A percentile compares a stretch with the other conserved stretches of the same genome.
Conservation (phyloP, 2,888 invertebrate species). For the Nomada fucata region DNA sequence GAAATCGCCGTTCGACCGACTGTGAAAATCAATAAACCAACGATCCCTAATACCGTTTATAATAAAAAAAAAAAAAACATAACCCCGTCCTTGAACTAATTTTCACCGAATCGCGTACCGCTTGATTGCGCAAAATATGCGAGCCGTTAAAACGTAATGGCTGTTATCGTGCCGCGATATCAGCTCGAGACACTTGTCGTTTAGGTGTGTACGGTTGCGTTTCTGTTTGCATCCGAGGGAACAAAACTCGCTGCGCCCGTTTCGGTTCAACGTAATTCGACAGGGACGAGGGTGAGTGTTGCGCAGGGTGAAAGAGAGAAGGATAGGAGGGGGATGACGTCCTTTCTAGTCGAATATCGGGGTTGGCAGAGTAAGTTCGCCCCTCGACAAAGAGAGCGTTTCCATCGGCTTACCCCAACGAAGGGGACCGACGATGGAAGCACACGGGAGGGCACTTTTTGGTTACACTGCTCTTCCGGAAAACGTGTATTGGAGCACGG, state of each 20-base stretch:
- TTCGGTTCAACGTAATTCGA: slow-evolving; percentile 43
- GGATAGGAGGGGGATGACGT: slow-evolving; percentile 27
- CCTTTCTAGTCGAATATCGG: slow-evolving; percentile 54
- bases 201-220: slow-evolving; percentile 10
- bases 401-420: slow-evolving; percentile 55
- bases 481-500: slow-evolving; percentile 58
- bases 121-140: too few species aligned
- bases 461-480: slow-evolving; percentile 44
- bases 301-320: neutral
- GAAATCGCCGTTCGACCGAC: too few species aligned
- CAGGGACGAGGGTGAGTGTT: neutral
- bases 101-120: too few species aligned
- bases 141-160: neutral
- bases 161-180: slow-evolving; percentile 18
- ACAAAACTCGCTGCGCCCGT: slow-evolving; percentile 30
- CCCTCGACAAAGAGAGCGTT: slow-evolving; percentile 61
- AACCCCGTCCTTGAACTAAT: too few species aligned
- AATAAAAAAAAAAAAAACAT: too few species aligned
- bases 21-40: too few species aligned
- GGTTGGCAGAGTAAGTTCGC: slow-evolving; percentile 53
- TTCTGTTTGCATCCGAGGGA: slow-evolving; percentile 32
- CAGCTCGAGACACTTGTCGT: slow-evolving; percentile 24
- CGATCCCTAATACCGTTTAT: too few species aligned
- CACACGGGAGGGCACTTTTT: slow-evolving; percentile 40
- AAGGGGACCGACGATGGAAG: slow-evolving; percentile 11